phyloP scores from a whole-genome alignment of 2,113 vertebrate species.

The Furnarius figulus region DNA sequence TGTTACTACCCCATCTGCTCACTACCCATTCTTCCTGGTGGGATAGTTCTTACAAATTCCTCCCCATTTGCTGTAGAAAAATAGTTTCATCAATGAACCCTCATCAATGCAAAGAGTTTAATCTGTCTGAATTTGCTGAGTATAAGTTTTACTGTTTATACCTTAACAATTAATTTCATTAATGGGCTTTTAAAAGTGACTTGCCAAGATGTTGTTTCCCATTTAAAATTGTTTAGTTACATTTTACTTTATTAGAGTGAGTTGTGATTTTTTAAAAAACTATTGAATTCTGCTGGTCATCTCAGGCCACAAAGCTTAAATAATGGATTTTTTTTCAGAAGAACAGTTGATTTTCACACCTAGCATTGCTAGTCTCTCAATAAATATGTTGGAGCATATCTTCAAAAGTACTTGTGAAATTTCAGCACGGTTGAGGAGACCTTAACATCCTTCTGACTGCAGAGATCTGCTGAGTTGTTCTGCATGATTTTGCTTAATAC shows the following conservation, averaged over 20 bases:
- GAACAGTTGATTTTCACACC: not conserved
- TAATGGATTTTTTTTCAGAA: not conserved
- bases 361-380: not conserved
- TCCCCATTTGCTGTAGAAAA: constrained; percentile 5
- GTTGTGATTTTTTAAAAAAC: not conserved
- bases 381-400: not conserved
- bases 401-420: not conserved
- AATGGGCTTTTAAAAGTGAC: not conserved
- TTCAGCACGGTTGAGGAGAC: not conserved
- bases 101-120: not conserved
- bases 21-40: not conserved
- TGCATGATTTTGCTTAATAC: not conserved
- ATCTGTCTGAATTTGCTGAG: not conserved
- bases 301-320: not conserved
- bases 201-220: not conserved
- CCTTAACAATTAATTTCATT: constrained; percentile 22
- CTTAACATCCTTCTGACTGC: not conserved
- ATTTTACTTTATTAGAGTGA: not conserved
- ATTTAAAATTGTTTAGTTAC: not conserved
- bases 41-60: not conserved
- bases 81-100: not conserved
- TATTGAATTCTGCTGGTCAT: not conserved
- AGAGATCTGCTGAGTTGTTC: not conserved
- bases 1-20: not conserved
- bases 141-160: constrained; percentile 13